These are phyloP conservation scores for Andrena chrysosceles DNA, from an alignment of 2,888 invertebrate species.

Conservation along the genomic window DNA sequence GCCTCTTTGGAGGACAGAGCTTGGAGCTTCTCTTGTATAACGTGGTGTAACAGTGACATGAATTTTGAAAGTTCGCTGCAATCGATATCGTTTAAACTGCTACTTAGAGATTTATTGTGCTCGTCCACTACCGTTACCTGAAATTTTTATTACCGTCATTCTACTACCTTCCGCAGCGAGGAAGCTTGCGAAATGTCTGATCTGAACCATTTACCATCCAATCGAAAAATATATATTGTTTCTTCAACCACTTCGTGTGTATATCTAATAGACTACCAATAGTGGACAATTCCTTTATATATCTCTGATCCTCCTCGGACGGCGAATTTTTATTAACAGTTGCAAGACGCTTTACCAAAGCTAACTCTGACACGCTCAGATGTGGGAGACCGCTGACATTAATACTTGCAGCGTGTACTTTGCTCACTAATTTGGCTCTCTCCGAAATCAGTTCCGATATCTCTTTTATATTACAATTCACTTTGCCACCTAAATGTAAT, in stretches of 20 bases:
- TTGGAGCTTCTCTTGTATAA: conserved; percentile 60
- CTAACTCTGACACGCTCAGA: conserved; percentile 72
- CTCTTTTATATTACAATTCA: conserved; percentile 74
- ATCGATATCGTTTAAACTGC: conserved; percentile 13
- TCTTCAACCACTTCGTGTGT: conserved; percentile 72
- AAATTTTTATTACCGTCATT: conserved; percentile 35
- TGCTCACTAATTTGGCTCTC: conserved; percentile 67
- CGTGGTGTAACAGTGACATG: conserved; percentile 61
- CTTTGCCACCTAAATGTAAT: conserved; percentile 66
- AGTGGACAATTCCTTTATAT: conserved; percentile 59
- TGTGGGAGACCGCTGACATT: conserved; percentile 73
- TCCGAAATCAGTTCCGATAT: conserved; percentile 71
- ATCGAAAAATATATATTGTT: conserved; percentile 72
- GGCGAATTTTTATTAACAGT: conserved; percentile 14
- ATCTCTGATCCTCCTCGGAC: conserved; percentile 45
- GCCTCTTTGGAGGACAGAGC: conserved; percentile 5
- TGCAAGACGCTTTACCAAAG: conserved; percentile 65
- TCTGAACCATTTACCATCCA: conserved; percentile 75
- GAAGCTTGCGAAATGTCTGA: not conserved
- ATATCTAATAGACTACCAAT: conserved; percentile 65
- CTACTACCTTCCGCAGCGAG: not conserved
- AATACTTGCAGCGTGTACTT: conserved; percentile 71
- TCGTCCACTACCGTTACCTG: conserved; percentile 74
- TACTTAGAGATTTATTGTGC: conserved; percentile 47
- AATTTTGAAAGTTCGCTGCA: conserved; percentile 70